Evolutionary conservation across 2,797 vertebrate genomes (phyloP), one percentile per base, ranked within the genome.

Genomic region (Anas acuta): DNA sequence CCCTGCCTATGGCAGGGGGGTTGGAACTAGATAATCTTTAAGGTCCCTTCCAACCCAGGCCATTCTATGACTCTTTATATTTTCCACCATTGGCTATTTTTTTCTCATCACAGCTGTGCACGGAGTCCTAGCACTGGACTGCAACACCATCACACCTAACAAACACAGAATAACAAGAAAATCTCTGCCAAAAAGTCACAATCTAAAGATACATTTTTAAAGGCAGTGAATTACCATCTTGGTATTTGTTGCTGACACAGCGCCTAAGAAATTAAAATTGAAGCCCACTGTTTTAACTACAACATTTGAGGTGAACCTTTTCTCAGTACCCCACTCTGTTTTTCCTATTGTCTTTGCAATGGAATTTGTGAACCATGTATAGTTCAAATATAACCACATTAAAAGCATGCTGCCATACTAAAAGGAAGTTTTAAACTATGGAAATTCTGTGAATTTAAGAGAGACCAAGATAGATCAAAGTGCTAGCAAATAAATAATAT

Each of bases 361-460:
- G 18, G 2, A n/a, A 43, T 51, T 84, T 84, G 65, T 70, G 32
- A 78, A 60, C 30, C 45, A 45, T 1, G 0, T 54, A 10, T 33
- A 54, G 16, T 65, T 90, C 77, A 85, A 71, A 67, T 25, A 33
- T 5, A 70, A 21, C 18, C 37, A 14, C 23, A 37, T 70, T 61
- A 60, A 77, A 89, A 95, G 37, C 23, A 51, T 51, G 22, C 23
- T 51, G 13, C 49, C 49, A 51, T 25, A 25, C 49, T 51, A 51
- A 51, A 51, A 51, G 7, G 23, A 14, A 51, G 23, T 51, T 51
- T 25, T 51, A 51, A 51, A 51, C 49, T 0, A 0, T n/a, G 1
- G 6, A 28, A 57, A 39, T 84, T 79, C 35, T 69, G 8, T 16
- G n/a, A 54, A 13, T 57, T 67, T 69, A n/a, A 57, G 21, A 70